phyloP scores from a whole-genome alignment of 2,113 vertebrate genomes.

The Percopsis transmontana region DNA sequence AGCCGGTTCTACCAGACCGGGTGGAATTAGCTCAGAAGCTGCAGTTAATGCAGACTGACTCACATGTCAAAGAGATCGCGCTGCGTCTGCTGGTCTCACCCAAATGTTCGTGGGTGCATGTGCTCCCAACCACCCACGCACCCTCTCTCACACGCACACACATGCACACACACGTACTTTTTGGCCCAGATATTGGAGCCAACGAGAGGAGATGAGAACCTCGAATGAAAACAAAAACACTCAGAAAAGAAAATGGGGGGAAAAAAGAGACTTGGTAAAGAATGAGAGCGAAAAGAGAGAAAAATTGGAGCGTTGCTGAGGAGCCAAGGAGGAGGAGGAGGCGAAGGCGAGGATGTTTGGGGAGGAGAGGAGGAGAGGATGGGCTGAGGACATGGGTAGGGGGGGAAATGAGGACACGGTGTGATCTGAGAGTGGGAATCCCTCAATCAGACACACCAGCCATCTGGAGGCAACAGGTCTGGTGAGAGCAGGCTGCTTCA shows the following conservation, averaged over 20 bases:
- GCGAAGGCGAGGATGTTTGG: slow-evolving; percentile 38
- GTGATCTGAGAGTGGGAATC: slow-evolving; percentile 35
- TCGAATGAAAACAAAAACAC: slow-evolving; percentile 43
- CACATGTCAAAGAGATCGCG: no score
- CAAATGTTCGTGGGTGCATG: no score
- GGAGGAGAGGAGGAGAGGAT: background rate
- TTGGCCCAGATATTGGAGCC: background rate
- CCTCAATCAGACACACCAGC: slow-evolving; percentile 43
- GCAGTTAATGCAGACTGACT: no score
- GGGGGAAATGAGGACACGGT: slow-evolving; percentile 9
- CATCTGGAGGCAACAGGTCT: slow-evolving; percentile 78
- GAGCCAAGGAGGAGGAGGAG: background rate
- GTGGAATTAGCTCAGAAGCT: no score
- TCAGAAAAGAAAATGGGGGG: slow-evolving; percentile 59
- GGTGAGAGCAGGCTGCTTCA: slow-evolving; percentile 65
- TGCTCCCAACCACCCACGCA: background rate
- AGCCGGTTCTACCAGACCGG: no score
- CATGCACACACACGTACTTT: background rate
- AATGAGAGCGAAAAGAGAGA: background rate
- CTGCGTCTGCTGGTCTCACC: no score
- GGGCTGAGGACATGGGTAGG: slow-evolving; percentile 26
- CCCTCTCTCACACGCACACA: background rate
- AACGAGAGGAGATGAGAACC: slow-evolving; percentile 47
- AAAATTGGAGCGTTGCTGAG: slow-evolving; percentile 18
- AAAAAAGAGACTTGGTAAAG: slow-evolving; percentile 33